Evolutionary conservation across 2,888 invertebrate genomes (phyloP).

Genomic region (Petrolisthes manimaculis): DNA sequence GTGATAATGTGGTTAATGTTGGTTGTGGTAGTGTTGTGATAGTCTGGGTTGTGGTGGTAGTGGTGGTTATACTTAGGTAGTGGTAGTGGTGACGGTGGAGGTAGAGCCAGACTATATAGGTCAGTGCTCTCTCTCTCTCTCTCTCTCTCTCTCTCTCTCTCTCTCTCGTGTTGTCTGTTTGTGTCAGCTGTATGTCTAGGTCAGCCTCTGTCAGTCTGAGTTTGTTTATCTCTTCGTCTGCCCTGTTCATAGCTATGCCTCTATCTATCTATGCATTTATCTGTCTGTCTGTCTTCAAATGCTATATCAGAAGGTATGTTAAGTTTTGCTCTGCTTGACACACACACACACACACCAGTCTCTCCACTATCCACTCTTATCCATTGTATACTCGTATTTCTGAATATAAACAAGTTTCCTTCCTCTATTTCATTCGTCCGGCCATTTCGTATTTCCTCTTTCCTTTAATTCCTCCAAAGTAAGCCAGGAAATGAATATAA

Average conservation of each 20-base stretch:
- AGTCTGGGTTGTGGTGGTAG: background rate
- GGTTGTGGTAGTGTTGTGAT: background rate
- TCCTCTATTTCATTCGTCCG: background rate
- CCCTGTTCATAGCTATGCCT: constrained; percentile 4
- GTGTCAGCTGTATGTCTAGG: no score
- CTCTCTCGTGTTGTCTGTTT: background rate
- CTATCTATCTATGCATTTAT: constrained; percentile 7
- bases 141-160: constrained; percentile 29
- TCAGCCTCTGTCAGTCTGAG: background rate
- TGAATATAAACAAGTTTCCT: background rate
- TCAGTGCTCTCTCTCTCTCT: constrained; percentile 17
- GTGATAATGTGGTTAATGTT: background rate
- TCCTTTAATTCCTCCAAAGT: no score
- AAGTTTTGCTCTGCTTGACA: background rate
- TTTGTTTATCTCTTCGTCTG: background rate
- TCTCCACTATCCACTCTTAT: background rate
- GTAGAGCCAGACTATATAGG: constrained; percentile 21
- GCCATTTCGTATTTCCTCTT: background rate
- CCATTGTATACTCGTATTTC: background rate
- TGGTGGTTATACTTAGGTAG: background rate
- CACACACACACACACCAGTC: background rate
- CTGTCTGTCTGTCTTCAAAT: background rate
- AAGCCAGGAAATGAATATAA: background rate
- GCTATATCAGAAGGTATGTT: background rate
- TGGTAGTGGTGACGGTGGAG: background rate